Evolutionary conservation across 2,797 vertebrate species (phyloP).

Genomic region (Scyliorhinus canicula): DNA sequence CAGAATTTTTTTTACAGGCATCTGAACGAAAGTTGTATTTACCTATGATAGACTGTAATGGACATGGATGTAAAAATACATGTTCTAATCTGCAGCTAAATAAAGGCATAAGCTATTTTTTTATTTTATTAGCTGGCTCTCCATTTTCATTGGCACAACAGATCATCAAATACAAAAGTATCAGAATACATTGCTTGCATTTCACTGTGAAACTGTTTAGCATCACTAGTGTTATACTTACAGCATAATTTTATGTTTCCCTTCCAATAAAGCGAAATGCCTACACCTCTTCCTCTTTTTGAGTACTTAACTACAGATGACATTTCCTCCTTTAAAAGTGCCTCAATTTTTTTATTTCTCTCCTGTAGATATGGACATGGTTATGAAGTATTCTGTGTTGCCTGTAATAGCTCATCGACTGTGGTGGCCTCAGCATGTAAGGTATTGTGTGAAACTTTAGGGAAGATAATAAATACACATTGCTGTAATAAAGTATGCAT

Average conservation of each 20-base stretch:
- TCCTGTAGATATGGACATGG: constrained; percentile 88
- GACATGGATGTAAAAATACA: background rate
- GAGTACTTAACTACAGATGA: background rate
- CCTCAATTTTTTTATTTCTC: constrained; percentile 40
- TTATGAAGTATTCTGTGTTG: constrained; percentile 90
- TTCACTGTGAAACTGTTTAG: background rate
- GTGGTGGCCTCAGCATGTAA: constrained; percentile 90
- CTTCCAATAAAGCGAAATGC: background rate
- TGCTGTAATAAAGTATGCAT: background rate
- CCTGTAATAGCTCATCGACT: constrained; percentile 71
- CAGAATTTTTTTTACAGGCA: background rate
- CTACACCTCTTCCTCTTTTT: background rate
- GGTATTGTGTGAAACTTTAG: constrained; percentile 59
- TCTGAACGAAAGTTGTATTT: background rate
- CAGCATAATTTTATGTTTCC: background rate
- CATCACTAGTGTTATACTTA: background rate
- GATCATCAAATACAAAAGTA: background rate
- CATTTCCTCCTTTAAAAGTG: background rate
- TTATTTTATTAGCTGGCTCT: background rate
- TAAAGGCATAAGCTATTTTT: background rate
- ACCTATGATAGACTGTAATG: background rate
- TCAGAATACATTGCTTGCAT: background rate
- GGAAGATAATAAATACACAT: background rate
- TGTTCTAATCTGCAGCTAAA: background rate
- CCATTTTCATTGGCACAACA: background rate